Evolutionary conservation across 1,140 invertebrate species (phyloP).

Genomic region (Drosophila grimshawi): DNA sequence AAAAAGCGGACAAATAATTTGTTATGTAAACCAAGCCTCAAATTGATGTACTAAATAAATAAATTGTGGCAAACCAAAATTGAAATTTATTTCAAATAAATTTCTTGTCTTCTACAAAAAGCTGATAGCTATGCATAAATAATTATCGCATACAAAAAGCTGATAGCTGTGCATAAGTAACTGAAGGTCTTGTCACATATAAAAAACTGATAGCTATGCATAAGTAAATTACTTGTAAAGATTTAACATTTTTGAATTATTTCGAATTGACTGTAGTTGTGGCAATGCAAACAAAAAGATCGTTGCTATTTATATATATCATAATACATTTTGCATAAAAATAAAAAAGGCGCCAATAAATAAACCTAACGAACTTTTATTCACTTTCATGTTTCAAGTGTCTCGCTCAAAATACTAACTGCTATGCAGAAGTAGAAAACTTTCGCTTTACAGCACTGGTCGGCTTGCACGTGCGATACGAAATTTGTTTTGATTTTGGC

Average conservation of each 20-base stretch:
- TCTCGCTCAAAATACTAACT: background rate
- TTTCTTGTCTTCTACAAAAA: background rate
- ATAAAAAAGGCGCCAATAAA: too few relatives aligned
- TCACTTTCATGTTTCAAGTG: too few relatives aligned
- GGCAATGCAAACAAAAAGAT: too few relatives aligned
- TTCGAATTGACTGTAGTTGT: too few relatives aligned
- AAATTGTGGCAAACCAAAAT: conserved; percentile 8
- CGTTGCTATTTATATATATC: too few relatives aligned
- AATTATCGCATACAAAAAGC: background rate
- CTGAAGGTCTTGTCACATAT: background rate
- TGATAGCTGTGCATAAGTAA: background rate
- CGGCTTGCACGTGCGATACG: conserved; percentile 40
- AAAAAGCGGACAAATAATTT: conserved; percentile 44
- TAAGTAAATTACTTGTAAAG: too few relatives aligned
- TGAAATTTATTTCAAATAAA: too few relatives aligned
- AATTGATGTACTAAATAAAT: conserved; percentile 7
- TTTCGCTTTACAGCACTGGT: conserved; percentile 23
- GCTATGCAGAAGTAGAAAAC: background rate
- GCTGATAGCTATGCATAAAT: background rate
- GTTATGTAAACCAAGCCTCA: conserved; percentile 1
- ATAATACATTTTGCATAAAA: too few relatives aligned
- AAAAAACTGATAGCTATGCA: conserved; percentile 1
- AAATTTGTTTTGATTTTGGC: conserved; percentile 33
- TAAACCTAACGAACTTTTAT: too few relatives aligned
- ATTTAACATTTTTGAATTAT: too few relatives aligned